Percentiles rank a stretch among this genome's conserved stretches.
These are phyloP conservation scores for Leuctra nigra DNA, from an alignment of 2,888 invertebrate genomes.

Conservation along the genomic window DNA sequence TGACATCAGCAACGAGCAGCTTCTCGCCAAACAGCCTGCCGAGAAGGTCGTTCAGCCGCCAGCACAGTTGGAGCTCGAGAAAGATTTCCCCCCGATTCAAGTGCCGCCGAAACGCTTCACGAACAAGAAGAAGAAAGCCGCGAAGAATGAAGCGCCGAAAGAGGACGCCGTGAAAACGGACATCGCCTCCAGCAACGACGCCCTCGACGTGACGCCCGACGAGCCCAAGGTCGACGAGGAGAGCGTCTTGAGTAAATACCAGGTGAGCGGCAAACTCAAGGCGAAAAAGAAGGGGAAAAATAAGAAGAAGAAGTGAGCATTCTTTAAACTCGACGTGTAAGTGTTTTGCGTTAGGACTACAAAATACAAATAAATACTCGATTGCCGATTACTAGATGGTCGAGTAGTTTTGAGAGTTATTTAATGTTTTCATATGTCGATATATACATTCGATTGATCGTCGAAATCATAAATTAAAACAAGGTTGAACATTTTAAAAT, in stretches of 20 bases:
- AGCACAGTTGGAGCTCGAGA: neutral
- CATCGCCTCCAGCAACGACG: neutral
- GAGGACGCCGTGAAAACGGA: neutral
- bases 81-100: constrained; percentile 2
- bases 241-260: neutral
- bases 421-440: no score
- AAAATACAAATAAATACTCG: no score
- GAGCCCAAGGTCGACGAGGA: neutral
- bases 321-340: no score
- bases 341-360: no score
- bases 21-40: neutral
- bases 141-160: neutral
- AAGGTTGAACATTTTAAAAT: no score
- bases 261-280: neutral
- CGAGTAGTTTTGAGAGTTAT: no score
- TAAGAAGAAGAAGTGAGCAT: constrained; percentile 1
- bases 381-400: no score
- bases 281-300: constrained; percentile 11
- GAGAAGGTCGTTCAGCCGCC: neutral
- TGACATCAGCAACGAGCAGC: neutral
- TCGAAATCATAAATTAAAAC: no score
- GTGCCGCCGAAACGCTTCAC: neutral
- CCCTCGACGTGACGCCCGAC: neutral
- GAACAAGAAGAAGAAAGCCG: neutral
- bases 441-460: no score